phyloP scores from a whole-genome alignment of 2,888 invertebrate species.

The Drosophila affinis region DNA sequence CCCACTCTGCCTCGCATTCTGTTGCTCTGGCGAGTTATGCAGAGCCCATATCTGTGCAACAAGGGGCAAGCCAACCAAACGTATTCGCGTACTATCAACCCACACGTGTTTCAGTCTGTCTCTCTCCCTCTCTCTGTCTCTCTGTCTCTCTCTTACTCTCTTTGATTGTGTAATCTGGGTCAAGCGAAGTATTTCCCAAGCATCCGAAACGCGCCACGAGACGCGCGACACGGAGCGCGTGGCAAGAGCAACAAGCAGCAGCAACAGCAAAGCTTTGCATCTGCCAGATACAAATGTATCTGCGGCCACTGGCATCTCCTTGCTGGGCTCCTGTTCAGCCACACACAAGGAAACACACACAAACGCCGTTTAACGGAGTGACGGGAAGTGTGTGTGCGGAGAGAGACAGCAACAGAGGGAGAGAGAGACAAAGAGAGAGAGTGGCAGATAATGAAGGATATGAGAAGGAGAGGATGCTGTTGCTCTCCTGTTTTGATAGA shows the following conservation, averaged over 20 bases:
- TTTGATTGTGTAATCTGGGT: slow-evolving; percentile 71
- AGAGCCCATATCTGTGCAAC: slow-evolving; percentile 36
- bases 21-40: slow-evolving; percentile 23
- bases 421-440: background rate
- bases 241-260: slow-evolving; percentile 41
- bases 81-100: slow-evolving; percentile 25
- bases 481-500: background rate
- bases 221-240: slow-evolving; percentile 22
- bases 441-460: slow-evolving; percentile 15
- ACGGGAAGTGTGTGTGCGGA: slow-evolving; percentile 21
- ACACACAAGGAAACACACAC: slow-evolving; percentile 76
- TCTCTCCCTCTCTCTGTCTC: background rate
- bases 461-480: background rate
- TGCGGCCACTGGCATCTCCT: slow-evolving; percentile 30
- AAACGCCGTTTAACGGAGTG: slow-evolving; percentile 42
- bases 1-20: background rate
- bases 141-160: background rate
- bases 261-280: slow-evolving; percentile 39
- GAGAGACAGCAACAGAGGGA: slow-evolving; percentile 11
- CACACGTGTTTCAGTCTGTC: slow-evolving; percentile 29
- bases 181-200: slow-evolving; percentile 60
- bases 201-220: slow-evolving; percentile 20
- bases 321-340: slow-evolving; percentile 71
- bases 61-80: slow-evolving; percentile 17
- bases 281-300: slow-evolving; percentile 67